These are phyloP conservation scores for Muntiacus muntjak DNA, from an alignment of 2,113 vertebrate species.

Conservation along the genomic window DNA sequence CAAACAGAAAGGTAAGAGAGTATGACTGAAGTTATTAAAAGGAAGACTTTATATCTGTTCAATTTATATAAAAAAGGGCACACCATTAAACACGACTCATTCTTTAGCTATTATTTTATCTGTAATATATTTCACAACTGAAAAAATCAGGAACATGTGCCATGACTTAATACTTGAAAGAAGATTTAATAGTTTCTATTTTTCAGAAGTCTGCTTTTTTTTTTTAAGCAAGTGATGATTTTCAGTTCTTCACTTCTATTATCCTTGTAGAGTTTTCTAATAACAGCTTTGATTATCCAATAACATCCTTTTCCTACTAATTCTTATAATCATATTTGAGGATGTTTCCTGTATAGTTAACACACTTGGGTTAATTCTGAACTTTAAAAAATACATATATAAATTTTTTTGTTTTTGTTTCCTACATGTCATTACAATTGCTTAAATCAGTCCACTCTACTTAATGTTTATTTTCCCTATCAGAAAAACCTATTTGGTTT, in stretches of 20 bases:
- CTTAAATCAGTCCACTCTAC: neutral
- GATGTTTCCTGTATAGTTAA: neutral
- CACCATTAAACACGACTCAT: neutral
- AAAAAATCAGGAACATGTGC: neutral
- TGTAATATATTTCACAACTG: neutral
- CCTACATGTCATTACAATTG: neutral
- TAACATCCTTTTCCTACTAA: neutral
- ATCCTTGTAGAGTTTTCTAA: neutral
- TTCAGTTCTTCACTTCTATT: neutral
- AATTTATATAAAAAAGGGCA: neutral
- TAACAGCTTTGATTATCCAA: neutral
- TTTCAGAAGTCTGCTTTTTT: constrained; percentile 7
- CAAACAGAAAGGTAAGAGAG: neutral
- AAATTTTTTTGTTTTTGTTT: neutral
- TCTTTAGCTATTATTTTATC: neutral
- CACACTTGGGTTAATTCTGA: neutral
- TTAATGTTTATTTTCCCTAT: neutral
- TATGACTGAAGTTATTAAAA: constrained; percentile 7
- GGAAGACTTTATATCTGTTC: neutral
- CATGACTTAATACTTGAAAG: neutral
- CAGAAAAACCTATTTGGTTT: neutral
- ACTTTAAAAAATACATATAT: neutral
- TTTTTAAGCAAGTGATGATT: neutral
- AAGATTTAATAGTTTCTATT: neutral
- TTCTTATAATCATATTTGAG: neutral